phyloP scores from a whole-genome alignment of 1,140 invertebrate species.

The Probaryconus sp. region DNA sequence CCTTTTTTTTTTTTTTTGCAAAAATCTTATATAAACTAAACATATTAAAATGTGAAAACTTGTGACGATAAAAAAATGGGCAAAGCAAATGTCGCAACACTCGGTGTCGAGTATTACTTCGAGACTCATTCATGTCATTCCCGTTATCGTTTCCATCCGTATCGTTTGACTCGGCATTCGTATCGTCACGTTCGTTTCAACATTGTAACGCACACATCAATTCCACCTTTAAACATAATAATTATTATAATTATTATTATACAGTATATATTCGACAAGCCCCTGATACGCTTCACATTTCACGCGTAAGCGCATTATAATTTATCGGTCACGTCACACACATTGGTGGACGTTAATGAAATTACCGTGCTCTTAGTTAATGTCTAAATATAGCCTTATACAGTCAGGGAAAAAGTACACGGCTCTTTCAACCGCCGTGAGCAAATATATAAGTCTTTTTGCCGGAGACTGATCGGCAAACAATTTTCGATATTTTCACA shows the following conservation, averaged over 20 bases:
- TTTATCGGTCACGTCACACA: conserved; percentile 38
- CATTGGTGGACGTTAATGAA: conserved; percentile 61
- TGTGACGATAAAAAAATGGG: too few relatives aligned
- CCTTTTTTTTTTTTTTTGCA: background rate
- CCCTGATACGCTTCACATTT: conserved; percentile 18
- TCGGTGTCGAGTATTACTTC: too few relatives aligned
- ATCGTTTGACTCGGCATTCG: background rate
- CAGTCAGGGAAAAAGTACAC: conserved; percentile 18
- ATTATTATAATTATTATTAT: conserved; percentile 34
- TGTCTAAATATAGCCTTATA: conserved; percentile 66
- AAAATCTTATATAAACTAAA: background rate
- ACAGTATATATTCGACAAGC: conserved; percentile 9
- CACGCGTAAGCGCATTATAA: conserved; percentile 29
- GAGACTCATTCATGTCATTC: too few relatives aligned
- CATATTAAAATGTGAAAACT: too few relatives aligned
- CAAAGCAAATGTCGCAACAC: too few relatives aligned
- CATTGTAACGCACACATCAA: conserved; percentile 5
- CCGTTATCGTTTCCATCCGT: conserved; percentile 2
- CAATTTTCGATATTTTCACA: too few relatives aligned
- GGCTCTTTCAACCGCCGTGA: conserved; percentile 9
- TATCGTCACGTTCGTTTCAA: conserved; percentile 14
- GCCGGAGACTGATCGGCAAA: too few relatives aligned
- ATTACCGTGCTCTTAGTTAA: conserved; percentile 69
- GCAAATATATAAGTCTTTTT: too few relatives aligned
- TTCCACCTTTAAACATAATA: conserved; percentile 6